Evolutionary conservation across 2,888 invertebrate genomes (phyloP), one percentile per base, ranked within the genome.

Genomic region (Idaea biselata): DNA sequence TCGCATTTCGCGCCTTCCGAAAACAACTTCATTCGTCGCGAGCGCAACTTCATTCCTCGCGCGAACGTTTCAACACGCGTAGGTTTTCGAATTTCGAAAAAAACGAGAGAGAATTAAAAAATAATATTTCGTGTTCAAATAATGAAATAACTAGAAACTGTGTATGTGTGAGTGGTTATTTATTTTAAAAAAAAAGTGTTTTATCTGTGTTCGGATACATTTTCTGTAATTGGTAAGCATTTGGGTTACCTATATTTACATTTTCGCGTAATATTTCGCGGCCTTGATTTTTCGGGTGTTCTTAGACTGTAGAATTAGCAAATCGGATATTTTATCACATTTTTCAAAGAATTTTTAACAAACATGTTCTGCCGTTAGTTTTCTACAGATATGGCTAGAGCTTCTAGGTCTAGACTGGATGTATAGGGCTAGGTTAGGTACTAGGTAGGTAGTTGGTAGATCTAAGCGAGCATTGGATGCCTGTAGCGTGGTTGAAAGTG

Each of bases 41-140:
- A 82, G 80, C 77, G 82, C 81, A 82, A 83, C 78, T 73, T 81
- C 86, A 87, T 82, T 84, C 83, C 80, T 88, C 86, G 89, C 86
- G 88, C 85, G 86, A 85, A 82, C 86, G 84, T 77, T 68, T 67
- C 68, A 63, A 81, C 79, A 78, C 80, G 82, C 82, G 81, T 66
- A 69, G 68, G 69, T 72, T 73, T 67, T 75, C 80, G 77, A 82
- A 81, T 79, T 74, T 69, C 74, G 73, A 71, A 78, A 79, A n/a
- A 76, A 67, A 67, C 72, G 73, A 44, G 11, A 44, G 0, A 44
- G 14, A 44, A 44, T 44, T 73, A 72, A 63, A 3, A 25, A 25
- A 25, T 25, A 3, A 68, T 71, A 61, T 79, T 59, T 66, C 67
- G 63, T 63, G 77, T 73, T 69, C 68, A 67, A 76, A 71, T 74